Evolutionary conservation across 2,888 invertebrate genomes (phyloP).

Genomic region (Euplagia quadripunctaria): DNA sequence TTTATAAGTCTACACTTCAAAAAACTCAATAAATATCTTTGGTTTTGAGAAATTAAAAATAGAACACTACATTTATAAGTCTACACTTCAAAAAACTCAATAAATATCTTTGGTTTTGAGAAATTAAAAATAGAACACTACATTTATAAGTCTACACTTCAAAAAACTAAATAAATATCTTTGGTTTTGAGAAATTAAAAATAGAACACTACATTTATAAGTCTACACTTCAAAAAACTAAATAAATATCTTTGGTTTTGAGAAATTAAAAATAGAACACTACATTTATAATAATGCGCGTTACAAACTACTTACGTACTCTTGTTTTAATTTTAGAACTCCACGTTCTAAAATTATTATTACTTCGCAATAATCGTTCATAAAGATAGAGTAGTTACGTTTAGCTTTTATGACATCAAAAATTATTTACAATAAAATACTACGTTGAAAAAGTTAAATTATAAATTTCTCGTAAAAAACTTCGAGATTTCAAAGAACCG

Average conservation of each 20-base stretch:
- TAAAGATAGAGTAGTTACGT: not conserved
- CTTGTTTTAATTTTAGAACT: constrained; percentile 3
- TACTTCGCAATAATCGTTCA: not conserved
- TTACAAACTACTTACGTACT: not conserved
- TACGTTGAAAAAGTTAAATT: not conserved
- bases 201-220: not conserved
- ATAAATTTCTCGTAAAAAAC: not conserved
- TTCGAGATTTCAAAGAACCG: not conserved
- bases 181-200: not conserved
- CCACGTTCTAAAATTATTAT: constrained; percentile 5
- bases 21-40: not conserved
- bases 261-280: not conserved
- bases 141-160: not conserved
- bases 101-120: not conserved
- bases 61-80: not conserved
- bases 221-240: not conserved
- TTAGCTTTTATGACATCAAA: not conserved
- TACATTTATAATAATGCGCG: not conserved
- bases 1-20: not conserved
- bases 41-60: not conserved
- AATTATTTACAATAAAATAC: not conserved
- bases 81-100: not conserved
- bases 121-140: not conserved
- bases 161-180: not conserved
- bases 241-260: not conserved